phyloP scores from a whole-genome alignment of 2,113 vertebrate species.

The Dolichallabes microphthalmus region DNA sequence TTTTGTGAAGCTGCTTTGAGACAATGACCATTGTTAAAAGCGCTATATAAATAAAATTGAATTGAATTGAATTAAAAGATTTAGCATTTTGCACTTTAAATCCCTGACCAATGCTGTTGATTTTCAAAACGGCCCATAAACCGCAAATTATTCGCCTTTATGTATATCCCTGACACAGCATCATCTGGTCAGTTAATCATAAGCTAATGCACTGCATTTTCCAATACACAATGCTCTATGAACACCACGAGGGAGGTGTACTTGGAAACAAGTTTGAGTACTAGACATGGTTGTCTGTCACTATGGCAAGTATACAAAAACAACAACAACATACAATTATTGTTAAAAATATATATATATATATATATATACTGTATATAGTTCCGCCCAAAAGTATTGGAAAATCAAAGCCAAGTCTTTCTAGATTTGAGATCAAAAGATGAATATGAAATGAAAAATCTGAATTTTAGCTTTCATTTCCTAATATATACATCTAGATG shows the following conservation, averaged over 20 bases:
- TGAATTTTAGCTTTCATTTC: background rate
- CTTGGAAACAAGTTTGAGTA: too few species aligned
- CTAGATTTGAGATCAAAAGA: too few species aligned
- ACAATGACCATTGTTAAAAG: too few species aligned
- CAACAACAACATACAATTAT: background rate
- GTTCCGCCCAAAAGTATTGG: background rate
- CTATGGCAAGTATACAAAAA: background rate
- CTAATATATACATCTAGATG: background rate
- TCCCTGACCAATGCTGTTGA: background rate
- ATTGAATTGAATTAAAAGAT: background rate
- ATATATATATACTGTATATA: too few species aligned
- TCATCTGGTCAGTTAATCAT: constrained; percentile 4
- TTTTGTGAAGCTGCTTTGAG: too few species aligned
- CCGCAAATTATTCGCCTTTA: background rate
- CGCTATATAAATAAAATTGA: too few species aligned
- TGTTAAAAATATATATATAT: background rate
- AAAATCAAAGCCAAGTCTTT: background rate
- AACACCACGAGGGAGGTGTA: background rate
- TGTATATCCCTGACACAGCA: background rate
- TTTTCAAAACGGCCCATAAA: background rate
- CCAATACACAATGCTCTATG: background rate
- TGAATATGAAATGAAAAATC: too few species aligned
- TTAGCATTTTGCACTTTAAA: background rate
- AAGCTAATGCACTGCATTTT: background rate
- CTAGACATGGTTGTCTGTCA: background rate